Evolutionary conservation across 2,113 vertebrate genomes (phyloP), one percentile per base, ranked within the genome.

Genomic region (Boulengeromyrus knoepffleri): DNA sequence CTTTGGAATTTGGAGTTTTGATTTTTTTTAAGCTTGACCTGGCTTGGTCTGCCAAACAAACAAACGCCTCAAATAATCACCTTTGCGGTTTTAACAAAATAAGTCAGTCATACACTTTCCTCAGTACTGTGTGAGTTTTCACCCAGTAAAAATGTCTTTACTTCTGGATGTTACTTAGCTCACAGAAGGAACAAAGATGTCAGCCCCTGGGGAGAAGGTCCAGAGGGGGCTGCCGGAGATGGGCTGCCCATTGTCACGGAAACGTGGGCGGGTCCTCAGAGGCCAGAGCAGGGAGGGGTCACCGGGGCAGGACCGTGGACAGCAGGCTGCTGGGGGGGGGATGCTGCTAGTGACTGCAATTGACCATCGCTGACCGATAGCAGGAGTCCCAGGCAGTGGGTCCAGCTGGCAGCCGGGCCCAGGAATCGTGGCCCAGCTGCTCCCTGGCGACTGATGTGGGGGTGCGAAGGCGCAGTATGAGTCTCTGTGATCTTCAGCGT

Each of bases 341-440:
- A 2, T 46, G 39, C 21, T 46, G 83, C 83, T n/a, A 24, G 83
- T 85, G 92, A 94, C 94, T 94, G 93, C 95, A 95, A 94, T 94
- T 95, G 95, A 94, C 93, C 93, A 91, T 94, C 70, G 24, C 88
- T 92, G 89, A 94, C 92, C 94, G 90, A 88, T 83, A 87, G 45
- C 85, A 45, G 80, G 74, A 50, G 45, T 89, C 90, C 93, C 86
- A 84, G 91, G 89, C 89, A 93, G 92, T 94, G 93, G 94, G 92
- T 93, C 92, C 91, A 89, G 95, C 92, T 93, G 93, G 92, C 93
- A 92, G 89, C 93, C 92, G 90, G 93, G 93, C 91, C 92, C 93
- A 93, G 94, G 94, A 91, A 94, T 93, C 8, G 6, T 93, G 94
- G 94, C 94, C 93, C 96, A 96, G 96, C 95, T 96, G 95, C 93